Evolutionary conservation across 1,140 invertebrate genomes (phyloP).

Genomic region (Macrosteles quadrilineatus): DNA sequence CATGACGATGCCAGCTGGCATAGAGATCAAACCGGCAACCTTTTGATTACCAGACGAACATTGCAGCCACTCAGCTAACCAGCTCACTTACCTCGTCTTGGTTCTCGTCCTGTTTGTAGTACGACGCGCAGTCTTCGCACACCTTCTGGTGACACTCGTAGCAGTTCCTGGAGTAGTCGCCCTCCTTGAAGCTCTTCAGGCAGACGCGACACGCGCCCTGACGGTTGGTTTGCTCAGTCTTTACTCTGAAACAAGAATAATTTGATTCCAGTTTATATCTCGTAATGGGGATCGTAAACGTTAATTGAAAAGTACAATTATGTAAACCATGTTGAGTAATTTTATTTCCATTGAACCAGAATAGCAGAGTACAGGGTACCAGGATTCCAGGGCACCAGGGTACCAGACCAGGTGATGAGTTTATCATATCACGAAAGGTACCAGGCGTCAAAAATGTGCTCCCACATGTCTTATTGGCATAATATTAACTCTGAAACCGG

Average conservation of each 20-base stretch:
- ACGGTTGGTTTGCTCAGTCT: conserved; percentile 60
- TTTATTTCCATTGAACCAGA: neutral
- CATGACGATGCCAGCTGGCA: too few relatives aligned
- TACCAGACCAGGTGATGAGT: too few relatives aligned
- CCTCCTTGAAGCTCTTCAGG: conserved; percentile 81
- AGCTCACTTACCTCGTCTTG: conserved; percentile 79
- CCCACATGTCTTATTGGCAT: too few relatives aligned
- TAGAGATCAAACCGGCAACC: too few relatives aligned
- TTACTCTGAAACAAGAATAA: conserved; percentile 42
- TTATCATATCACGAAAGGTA: too few relatives aligned
- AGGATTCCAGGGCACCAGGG: neutral
- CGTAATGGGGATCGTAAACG: conserved; percentile 30
- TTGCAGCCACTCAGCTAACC: too few relatives aligned
- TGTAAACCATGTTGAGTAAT: neutral
- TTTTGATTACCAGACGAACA: too few relatives aligned
- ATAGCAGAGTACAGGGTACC: neutral
- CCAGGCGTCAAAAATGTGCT: too few relatives aligned
- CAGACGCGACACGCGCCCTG: conserved; percentile 82
- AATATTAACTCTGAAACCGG: too few relatives aligned
- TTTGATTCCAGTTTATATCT: neutral
- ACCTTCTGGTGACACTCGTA: conserved; percentile 85
- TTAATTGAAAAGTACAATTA: neutral
- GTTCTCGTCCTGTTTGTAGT: conserved; percentile 78
- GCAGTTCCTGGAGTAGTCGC: conserved; percentile 81
- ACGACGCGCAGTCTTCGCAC: conserved; percentile 89